These are phyloP conservation scores for Hipposideros armiger DNA, from an alignment of 2,113 vertebrate genomes.

Conservation along the genomic window DNA sequence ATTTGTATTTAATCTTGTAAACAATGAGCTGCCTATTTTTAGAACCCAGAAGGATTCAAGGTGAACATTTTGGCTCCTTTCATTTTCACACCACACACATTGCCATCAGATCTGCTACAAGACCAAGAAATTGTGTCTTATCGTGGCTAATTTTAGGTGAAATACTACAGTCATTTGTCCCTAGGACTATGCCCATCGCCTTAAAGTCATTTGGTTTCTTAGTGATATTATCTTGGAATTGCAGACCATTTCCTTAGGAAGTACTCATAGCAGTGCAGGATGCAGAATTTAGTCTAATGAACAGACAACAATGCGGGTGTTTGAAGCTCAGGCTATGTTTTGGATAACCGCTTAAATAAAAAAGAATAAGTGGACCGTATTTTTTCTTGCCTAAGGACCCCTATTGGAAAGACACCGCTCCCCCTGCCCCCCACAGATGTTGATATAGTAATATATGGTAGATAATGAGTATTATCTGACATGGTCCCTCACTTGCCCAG, in stretches of 20 bases:
- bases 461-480: neutral
- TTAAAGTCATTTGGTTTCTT: conserved; percentile 43
- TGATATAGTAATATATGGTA: neutral
- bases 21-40: neutral
- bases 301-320: conserved; percentile 47
- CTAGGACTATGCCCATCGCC: neutral
- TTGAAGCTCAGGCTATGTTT: conserved; percentile 41
- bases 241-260: conserved; percentile 77
- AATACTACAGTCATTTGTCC: neutral
- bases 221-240: conserved; percentile 74
- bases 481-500: neutral
- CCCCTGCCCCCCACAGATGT: neutral
- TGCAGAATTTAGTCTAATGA: conserved; percentile 71
- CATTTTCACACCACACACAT: neutral
- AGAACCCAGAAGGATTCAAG: neutral
- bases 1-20: neutral
- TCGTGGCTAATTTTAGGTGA: neutral
- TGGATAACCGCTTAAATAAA: neutral
- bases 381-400: neutral
- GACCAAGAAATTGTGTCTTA: neutral
- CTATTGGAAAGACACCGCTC: neutral
- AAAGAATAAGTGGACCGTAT: neutral
- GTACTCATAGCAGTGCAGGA: conserved; percentile 74
- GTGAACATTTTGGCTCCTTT: neutral
- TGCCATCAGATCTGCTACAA: neutral